These are phyloP conservation scores for Torymus tubicola DNA, from an alignment of 2,888 invertebrate species.

Conservation along the genomic window DNA sequence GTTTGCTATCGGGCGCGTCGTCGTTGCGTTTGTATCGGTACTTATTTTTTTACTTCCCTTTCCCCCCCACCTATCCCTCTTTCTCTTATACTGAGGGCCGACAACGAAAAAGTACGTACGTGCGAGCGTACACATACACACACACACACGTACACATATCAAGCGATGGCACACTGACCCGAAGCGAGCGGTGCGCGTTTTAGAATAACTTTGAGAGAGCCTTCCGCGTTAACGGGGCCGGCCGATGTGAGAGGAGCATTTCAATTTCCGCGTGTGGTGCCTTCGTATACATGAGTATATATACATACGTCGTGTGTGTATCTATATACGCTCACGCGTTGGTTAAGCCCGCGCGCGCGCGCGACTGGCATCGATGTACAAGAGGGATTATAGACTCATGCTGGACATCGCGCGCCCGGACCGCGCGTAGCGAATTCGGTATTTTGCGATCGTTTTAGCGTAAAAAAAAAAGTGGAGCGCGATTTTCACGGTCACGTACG, in stretches of 20 bases:
- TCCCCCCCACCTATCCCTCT: too few relatives aligned
- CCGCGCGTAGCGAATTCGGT: constrained; percentile 31
- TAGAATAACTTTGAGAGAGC: constrained; percentile 71
- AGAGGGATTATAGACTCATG: not conserved
- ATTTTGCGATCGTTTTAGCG: constrained; percentile 32
- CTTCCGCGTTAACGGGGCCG: constrained; percentile 67
- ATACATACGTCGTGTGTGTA: not conserved
- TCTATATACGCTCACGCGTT: constrained; percentile 6
- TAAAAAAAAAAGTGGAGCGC: constrained; percentile 9
- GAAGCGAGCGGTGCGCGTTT: constrained; percentile 64
- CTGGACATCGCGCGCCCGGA: not conserved
- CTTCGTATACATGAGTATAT: constrained; percentile 4
- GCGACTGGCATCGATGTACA: not conserved
- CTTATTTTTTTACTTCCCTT: too few relatives aligned
- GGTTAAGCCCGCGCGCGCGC: not conserved
- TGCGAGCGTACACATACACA: constrained; percentile 1
- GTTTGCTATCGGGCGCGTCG: too few relatives aligned
- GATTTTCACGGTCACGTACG: constrained; percentile 33
- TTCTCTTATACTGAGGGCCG: not conserved
- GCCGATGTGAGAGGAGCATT: constrained; percentile 64
- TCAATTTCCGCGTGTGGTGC: not conserved
- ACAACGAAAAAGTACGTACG: constrained; percentile 2
- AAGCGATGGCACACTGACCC: constrained; percentile 70
- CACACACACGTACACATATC: too few relatives aligned
- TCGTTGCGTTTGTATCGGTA: too few relatives aligned